Percentiles rank a stretch among this genome's conserved stretches.
Evolutionary conservation across 2,797 vertebrate species (phyloP).

Genomic region (Acanthornis magna): DNA sequence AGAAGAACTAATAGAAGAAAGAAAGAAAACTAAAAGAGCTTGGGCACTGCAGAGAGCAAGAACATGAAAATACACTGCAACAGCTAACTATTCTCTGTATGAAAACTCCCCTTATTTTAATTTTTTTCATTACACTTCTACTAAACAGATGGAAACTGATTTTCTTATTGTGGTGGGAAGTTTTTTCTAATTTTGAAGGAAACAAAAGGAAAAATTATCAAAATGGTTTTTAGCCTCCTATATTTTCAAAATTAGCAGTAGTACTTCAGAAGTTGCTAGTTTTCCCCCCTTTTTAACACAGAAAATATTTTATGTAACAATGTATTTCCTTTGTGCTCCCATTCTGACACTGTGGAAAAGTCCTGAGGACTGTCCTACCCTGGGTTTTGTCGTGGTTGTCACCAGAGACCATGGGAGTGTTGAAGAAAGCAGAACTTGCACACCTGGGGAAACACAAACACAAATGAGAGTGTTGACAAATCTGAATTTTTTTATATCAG

Average conservation of each 20-base stretch:
- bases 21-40: no score
- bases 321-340: background rate
- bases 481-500: background rate
- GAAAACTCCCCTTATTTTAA: background rate
- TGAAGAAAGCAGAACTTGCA: slow-evolving; percentile 47
- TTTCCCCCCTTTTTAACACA: background rate
- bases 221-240: background rate
- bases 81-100: background rate
- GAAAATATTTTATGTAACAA: background rate
- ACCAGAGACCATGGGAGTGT: background rate
- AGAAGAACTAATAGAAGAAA: background rate
- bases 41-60: no score
- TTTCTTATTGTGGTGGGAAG: background rate
- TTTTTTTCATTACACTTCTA: background rate
- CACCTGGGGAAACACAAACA: slow-evolving; percentile 24
- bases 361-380: slow-evolving; percentile 45
- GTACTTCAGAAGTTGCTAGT: background rate
- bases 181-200: background rate
- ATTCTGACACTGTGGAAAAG: background rate
- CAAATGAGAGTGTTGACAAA: fast-evolving
- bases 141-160: background rate
- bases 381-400: background rate
- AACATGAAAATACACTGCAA: no score
- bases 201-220: background rate
- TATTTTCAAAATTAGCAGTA: background rate